Evolutionary conservation across 2,797 vertebrate genomes (phyloP), one percentile per base, ranked within the genome.

Genomic region (Salarias fasciatus): DNA sequence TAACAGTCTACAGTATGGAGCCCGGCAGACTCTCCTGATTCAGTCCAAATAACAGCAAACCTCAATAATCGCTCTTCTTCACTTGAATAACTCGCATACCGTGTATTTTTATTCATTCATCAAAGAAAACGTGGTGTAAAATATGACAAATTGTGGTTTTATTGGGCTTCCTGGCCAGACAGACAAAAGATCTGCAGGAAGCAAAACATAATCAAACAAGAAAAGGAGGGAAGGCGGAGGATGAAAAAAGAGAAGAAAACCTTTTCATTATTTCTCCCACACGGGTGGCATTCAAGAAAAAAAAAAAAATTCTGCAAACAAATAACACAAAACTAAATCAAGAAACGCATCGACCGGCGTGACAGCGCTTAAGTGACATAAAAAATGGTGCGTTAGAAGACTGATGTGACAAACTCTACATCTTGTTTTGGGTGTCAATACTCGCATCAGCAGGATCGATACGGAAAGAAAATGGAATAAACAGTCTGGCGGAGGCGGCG

Each of bases 361-460:
- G 15, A 46, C 10, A 5, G 46, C 4, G 40, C 13, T 15, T 15
- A 6, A 11, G 7, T 36, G 15, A 15, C 29, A 24, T 5, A 43
- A 33, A 51, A 13, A 61, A 40, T 15, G 35, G 47, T 33, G 43
- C 44, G 42, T n/a, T 54, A 63, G 18, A 14, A n/a, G 38, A 45
- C 29, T 44, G 28, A 63, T 12, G 48, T 11, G 9, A 45, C 13
- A 10, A 13, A 13, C 37, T 35, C n/a, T 18, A 24, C 11, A 33
- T 47, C 33, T 61, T 61, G 45, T 13, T 47, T 30, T 30, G 33
- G 13, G 18, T 54, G 18, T 66, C 2, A 10, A 46, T 51, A 31
- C 6, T 33, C 37, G 28, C 35, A 46, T 57, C 36, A n/a, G 41
- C 41, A 13, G 9, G 31, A 47, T 67, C 38, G 30, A 40, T 48